A percentile compares a stretch with the other conserved stretches of the same genome.
These are phyloP conservation scores for Tuberolachnus salignus DNA, from an alignment of 2,888 invertebrate genomes.

Conservation along the genomic window DNA sequence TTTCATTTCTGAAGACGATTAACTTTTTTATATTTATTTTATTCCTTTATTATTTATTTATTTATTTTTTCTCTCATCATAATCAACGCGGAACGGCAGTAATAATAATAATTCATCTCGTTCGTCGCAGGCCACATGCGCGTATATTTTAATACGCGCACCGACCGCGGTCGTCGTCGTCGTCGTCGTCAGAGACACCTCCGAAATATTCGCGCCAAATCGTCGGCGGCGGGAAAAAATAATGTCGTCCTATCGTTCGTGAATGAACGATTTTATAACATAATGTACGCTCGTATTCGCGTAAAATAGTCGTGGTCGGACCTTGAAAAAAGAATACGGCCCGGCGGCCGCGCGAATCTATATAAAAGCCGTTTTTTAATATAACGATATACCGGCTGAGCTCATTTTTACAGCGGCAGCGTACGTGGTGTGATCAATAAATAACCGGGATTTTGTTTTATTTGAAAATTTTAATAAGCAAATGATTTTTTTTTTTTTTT, in stretches of 20 bases:
- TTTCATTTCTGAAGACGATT: slow-evolving; percentile 19
- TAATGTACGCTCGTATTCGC: neutral
- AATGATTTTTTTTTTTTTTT: too few relatives aligned
- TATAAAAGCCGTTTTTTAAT: neutral
- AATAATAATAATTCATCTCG: slow-evolving; percentile 30
- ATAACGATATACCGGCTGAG: too few relatives aligned
- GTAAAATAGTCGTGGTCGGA: neutral
- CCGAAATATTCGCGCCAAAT: neutral
- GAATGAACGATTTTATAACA: slow-evolving; percentile 24
- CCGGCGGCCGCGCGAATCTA: neutral
- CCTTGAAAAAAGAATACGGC: neutral
- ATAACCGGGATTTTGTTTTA: too few relatives aligned
- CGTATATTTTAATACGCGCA: neutral
- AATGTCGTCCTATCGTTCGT: neutral
- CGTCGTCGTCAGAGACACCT: neutral
- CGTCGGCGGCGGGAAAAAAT: neutral
- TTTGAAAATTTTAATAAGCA: too few relatives aligned
- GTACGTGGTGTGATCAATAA: too few relatives aligned
- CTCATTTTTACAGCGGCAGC: too few relatives aligned
- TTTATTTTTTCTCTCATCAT: neutral
- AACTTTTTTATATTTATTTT: neutral
- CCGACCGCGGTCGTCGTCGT: neutral
- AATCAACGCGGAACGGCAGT: neutral
- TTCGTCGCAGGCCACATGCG: slow-evolving; percentile 19
- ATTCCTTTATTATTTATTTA: too few relatives aligned